Evolutionary conservation across 2,888 invertebrate genomes (phyloP).

Genomic region (Volucella inanis): DNA sequence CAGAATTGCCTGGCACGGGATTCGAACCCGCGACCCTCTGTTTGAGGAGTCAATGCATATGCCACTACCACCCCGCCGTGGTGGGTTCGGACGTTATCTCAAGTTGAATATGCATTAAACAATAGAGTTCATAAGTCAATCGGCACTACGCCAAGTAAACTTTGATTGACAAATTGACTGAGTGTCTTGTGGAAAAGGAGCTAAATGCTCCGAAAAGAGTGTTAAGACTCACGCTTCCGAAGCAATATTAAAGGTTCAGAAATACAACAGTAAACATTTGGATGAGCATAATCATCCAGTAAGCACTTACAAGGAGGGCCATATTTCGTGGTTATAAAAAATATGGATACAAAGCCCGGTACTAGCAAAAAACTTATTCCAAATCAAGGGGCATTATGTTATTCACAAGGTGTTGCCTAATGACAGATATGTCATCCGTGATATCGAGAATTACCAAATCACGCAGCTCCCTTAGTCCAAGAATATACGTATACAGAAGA

Average conservation of each 20-base stretch:
- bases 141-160: conserved; percentile 76
- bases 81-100: conserved; percentile 34
- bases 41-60: too few species aligned
- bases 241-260: conserved; percentile 52
- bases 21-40: too few species aligned
- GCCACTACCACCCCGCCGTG: too few species aligned
- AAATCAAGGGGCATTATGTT: conserved; percentile 45
- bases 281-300: conserved; percentile 15
- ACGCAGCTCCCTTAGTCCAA: conserved; percentile 72
- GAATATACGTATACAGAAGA: background rate
- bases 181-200: conserved; percentile 27
- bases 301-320: conserved; percentile 53
- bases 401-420: conserved; percentile 75
- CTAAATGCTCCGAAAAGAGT: background rate
- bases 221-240: conserved; percentile 15
- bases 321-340: conserved; percentile 76
- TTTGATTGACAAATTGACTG: conserved; percentile 72
- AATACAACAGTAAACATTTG: conserved; percentile 36
- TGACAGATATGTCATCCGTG: conserved; percentile 76
- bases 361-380: conserved; percentile 18
- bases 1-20: too few species aligned
- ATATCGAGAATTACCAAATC: conserved; percentile 76
- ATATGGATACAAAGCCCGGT: conserved; percentile 71
- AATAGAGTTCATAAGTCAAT: conserved; percentile 76
- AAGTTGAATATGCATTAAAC: conserved; percentile 75